Base-by-base conservation (phyloP, 2,113 vertebrate genomes). In the Labeo rohita region DNA sequence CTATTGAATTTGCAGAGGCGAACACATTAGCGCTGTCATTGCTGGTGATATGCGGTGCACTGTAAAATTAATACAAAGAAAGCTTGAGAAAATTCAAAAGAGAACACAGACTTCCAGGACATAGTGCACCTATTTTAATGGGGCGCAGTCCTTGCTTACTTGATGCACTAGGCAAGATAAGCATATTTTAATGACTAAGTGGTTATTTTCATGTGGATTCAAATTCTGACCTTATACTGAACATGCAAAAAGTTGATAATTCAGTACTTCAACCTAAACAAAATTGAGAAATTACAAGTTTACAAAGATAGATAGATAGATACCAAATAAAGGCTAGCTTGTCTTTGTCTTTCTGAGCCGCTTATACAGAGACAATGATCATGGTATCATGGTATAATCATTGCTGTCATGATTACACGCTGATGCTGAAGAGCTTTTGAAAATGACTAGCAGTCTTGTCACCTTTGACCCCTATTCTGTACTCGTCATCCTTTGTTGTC, bases 381-480 rank as follows among this genome's bases (percentile, higher is more conserved):
- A 65, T 83, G 21, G 50, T 72, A 68, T 68, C 18, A 21, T 2
- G 18, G 56, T 59, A 59, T n/a, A 74, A 50, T 78, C 45, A 45
- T 8, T 36, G 52, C 54, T 23, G 13, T 79, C 83, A 21, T 63
- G 82, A 82, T 72, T 75, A 43, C 59, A 86, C 3, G 23, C n/a
- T 2, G n/a, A 74, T 5, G 56, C 61, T 61, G 52, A 63, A 74
- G 72, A 63, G 54, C 59, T 61, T 72, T 54, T 52, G 74, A 85
- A 77, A 80, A 84, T 12, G 59, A 73, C 80, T 34, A 23, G 74
- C 50, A 83, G 54, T 36, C 72, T 84, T 34, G 52, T 56, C 66
- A 63, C 84, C 75, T 85, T 39, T 90, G 84, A 85, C 87, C 84
- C 43, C 79, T 49, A n/a, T 49, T 76, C 68, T 86, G 49, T 49